phyloP scores from a whole-genome alignment of 2,113 vertebrate genomes.

The Tinamus guttatus region DNA sequence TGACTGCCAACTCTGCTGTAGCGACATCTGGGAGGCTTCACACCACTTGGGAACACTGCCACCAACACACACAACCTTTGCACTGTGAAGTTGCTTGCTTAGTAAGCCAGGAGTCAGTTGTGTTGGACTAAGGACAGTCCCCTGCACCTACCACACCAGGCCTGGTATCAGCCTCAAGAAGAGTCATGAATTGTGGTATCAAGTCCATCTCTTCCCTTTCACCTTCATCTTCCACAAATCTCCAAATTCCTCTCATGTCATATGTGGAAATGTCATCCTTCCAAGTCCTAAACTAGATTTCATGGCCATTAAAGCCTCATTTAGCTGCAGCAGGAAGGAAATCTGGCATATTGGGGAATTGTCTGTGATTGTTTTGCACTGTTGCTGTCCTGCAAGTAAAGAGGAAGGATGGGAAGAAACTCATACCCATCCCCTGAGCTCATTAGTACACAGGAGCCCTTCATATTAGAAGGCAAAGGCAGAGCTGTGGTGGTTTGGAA shows the following conservation, averaged over 20 bases:
- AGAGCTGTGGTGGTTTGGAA: neutral
- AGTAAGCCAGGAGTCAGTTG: neutral
- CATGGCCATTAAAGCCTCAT: rapidly evolving
- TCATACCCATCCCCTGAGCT: neutral
- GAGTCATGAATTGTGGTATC: neutral
- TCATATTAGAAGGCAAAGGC: neutral
- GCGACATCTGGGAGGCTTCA: neutral
- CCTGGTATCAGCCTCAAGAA: neutral
- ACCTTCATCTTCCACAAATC: neutral
- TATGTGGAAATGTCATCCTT: neutral
- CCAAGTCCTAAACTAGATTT: neutral
- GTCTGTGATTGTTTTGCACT: neutral
- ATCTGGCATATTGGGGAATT: rapidly evolving
- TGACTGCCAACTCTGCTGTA: neutral
- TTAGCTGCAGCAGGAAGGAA: neutral
- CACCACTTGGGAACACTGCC: neutral
- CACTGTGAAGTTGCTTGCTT: neutral
- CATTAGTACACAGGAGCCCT: neutral
- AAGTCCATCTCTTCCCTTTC: neutral
- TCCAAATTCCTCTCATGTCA: neutral
- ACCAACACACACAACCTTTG: neutral
- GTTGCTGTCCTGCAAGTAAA: no score
- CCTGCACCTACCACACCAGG: neutral
- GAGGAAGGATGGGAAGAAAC: neutral
- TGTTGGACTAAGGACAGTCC: neutral